Evolutionary conservation across 2,113 vertebrate genomes (phyloP), one percentile per base, ranked within the genome.

Genomic region (Sinocyclocheilus grahami): DNA sequence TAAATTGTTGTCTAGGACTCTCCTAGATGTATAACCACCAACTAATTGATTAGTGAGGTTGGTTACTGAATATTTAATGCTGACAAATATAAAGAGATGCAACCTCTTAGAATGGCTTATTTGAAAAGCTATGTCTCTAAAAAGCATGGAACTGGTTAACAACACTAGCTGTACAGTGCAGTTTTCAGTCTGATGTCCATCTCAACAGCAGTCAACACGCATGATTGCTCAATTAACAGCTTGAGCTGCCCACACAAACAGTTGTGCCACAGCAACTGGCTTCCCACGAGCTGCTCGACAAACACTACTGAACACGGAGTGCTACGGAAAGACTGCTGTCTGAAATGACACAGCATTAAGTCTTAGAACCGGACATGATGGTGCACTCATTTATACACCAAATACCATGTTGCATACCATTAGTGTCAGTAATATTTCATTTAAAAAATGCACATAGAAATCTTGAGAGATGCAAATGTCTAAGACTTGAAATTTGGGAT

Each of bases 171-270:
- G 27, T 33, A 33, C 65, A 69, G 63, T 30, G 7, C 0, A 71
- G 69, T 63, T 63, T 11, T 65, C 62, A 12, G 1, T 27, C 62
- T 24, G 62, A 39, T 58, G 69, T 51, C n/a, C 46, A 77, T 51
- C 24, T 78, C 75, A 78, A 53, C n/a, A 30, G 48, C 48, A 30
- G 75, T 33, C 75, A 55, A 78, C 46, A 55, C 9, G 14, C 14
- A 78, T 78, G 75, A 30, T 20, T 78, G 75, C 75, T 78, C 75
- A 9, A 55, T 78, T 55, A 78, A 27, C 75, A 55, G 75, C n/a
- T 12, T 10, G 48, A 30, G n/a, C 75, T 55, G 75, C 46, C 75
- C 75, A 78, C 75, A 53, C 48, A 78, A 30, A 55, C 46, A 55
- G 46, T 27, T 8, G 5, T 27, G 24, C 48, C 46, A 78, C 20